Percentiles rank a stretch among this genome's conserved stretches.
phyloP scores from a whole-genome alignment of 1,140 invertebrate genomes.

The Hyphantria cunea region DNA sequence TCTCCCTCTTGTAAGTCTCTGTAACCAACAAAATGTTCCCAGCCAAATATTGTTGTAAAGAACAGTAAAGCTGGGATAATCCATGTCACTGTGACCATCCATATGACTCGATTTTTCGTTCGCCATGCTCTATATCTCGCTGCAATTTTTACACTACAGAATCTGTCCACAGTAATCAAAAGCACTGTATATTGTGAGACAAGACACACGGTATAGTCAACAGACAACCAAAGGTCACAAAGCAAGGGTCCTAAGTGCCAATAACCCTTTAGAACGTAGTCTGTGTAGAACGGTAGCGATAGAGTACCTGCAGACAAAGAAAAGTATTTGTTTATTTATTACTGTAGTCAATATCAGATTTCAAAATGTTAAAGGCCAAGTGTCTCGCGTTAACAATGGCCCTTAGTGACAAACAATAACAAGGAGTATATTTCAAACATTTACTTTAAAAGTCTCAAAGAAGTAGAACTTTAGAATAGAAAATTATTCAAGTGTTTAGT shows the following conservation, averaged over 20 bases:
- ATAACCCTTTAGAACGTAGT: constrained; percentile 97
- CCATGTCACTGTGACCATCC: constrained; percentile 98
- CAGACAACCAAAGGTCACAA: constrained; percentile 99
- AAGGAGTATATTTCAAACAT: too few species aligned
- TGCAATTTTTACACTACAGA: constrained; percentile 99
- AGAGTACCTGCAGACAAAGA: constrained; percentile 88
- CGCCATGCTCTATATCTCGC: constrained; percentile 98
- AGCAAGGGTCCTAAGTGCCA: constrained; percentile 98
- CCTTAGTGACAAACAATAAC: not conserved
- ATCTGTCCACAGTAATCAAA: constrained; percentile 98
- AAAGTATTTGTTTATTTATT: constrained; percentile 24
- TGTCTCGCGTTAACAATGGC: constrained; percentile 4
- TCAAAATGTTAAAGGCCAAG: constrained; percentile 2
- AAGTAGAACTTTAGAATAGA: too few species aligned
- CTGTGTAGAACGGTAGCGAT: constrained; percentile 97
- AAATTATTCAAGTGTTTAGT: not conserved
- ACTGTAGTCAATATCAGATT: constrained; percentile 9
- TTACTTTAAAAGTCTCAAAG: too few species aligned
- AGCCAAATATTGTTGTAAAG: constrained; percentile 99
- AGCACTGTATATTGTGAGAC: constrained; percentile 99
- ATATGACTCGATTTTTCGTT: constrained; percentile 95
- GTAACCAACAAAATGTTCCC: constrained; percentile 98
- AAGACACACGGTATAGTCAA: constrained; percentile 99
- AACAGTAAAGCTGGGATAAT: constrained; percentile 98
- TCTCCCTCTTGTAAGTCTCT: constrained; percentile 93